Percentiles rank a stretch among this genome's conserved stretches.
Conservation (phyloP, 2,113 vertebrate genomes). For the Equus quagga region DNA sequence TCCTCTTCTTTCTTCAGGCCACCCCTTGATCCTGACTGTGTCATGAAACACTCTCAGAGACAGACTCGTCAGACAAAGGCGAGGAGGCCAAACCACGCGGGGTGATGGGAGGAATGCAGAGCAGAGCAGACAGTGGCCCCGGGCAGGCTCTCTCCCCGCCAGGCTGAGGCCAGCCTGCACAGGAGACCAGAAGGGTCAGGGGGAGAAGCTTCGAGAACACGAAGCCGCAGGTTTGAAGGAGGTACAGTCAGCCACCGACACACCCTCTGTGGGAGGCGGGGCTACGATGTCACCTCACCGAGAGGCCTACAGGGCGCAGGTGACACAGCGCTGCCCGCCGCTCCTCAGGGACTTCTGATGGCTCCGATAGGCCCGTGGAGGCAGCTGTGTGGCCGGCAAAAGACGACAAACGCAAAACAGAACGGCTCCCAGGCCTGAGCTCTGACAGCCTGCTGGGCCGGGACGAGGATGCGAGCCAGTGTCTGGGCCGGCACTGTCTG, state of each 20-base stretch:
- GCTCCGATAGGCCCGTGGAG: background rate
- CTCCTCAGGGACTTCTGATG: background rate
- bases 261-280: background rate
- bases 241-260: background rate
- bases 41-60: background rate
- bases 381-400: background rate
- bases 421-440: background rate
- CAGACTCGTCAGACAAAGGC: background rate
- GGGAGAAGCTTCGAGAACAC: background rate
- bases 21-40: background rate
- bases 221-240: background rate
- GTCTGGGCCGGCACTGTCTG: background rate
- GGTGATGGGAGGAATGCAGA: too few species aligned
- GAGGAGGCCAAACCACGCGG: fast-evolving
- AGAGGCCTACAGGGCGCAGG: background rate
- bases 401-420: background rate
- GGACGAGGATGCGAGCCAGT: background rate
- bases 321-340: background rate
- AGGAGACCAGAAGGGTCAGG: background rate
- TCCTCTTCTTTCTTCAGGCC: background rate
- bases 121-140: background rate
- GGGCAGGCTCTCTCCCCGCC: background rate
- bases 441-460: background rate
- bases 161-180: background rate
- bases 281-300: fast-evolving